Percentiles rank a stretch among this genome's conserved stretches.
Conservation (phyloP, 2,888 invertebrate genomes). For the Drosophila lacicola region DNA sequence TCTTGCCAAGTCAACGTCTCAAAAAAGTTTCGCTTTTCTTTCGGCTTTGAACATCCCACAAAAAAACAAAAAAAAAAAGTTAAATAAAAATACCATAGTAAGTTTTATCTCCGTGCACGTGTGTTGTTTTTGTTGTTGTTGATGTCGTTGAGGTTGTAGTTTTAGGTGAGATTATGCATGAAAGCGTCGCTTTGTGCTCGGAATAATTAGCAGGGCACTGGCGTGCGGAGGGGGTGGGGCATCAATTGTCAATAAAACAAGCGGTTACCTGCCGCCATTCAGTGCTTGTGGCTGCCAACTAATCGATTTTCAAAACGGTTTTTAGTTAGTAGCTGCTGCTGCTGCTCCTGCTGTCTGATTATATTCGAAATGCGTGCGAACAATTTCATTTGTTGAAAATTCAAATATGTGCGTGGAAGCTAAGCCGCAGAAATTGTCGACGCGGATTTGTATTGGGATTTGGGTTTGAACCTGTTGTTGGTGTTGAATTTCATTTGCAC, state of each 20-base stretch:
- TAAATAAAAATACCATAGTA: constrained; percentile 48
- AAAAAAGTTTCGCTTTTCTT: constrained; percentile 75
- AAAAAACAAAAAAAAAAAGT: constrained; percentile 9
- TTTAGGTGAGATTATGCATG: constrained; percentile 72
- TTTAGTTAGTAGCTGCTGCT: constrained; percentile 61
- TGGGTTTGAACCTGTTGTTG: constrained; percentile 41
- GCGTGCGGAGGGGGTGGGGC: neutral
- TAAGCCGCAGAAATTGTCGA: constrained; percentile 58
- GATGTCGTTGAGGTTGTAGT: constrained; percentile 27
- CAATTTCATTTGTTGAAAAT: constrained; percentile 72
- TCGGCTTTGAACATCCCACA: constrained; percentile 18
- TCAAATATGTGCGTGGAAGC: constrained; percentile 49
- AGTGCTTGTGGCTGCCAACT: constrained; percentile 50
- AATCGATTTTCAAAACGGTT: constrained; percentile 69
- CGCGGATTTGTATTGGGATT: constrained; percentile 47
- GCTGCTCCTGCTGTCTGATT: constrained; percentile 46
- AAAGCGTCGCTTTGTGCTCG: constrained; percentile 71
- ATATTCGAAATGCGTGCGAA: constrained; percentile 70
- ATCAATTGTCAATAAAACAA: constrained; percentile 51
- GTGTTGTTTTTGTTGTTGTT: constrained; percentile 22
- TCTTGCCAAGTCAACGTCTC: constrained; percentile 59
- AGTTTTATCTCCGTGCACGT: constrained; percentile 51
- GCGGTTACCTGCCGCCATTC: constrained; percentile 11
- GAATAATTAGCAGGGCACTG: constrained; percentile 62
- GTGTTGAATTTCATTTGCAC: constrained; percentile 71